phyloP scores from a whole-genome alignment of 2,797 vertebrate species.

The Scarus forsteni region DNA sequence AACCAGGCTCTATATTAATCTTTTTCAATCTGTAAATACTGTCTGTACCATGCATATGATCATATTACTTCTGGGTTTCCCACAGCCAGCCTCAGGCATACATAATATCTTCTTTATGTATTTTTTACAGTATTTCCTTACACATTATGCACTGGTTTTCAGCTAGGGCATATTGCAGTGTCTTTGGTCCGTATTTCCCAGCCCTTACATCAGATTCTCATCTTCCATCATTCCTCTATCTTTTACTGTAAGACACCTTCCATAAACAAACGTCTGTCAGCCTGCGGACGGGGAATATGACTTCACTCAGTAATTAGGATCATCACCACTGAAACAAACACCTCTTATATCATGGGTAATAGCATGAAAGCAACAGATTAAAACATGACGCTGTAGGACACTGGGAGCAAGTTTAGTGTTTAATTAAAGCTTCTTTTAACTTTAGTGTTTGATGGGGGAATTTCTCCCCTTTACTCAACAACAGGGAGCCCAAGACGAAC shows the following conservation, averaged over 20 bases:
- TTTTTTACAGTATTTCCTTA: too few species aligned
- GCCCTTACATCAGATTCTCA: conserved; percentile 28
- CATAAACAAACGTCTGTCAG: background rate
- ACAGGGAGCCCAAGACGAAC: conserved; percentile 16
- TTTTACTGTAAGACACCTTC: conserved; percentile 36
- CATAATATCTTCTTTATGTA: too few species aligned
- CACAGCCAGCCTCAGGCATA: too few species aligned
- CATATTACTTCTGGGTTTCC: too few species aligned
- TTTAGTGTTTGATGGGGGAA: conserved; percentile 54
- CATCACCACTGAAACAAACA: background rate
- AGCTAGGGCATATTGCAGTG: too few species aligned
- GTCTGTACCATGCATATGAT: too few species aligned
- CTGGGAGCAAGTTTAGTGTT: conserved; percentile 50
- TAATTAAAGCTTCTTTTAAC: conserved; percentile 65
- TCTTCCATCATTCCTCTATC: conserved; percentile 37
- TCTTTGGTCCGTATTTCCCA: too few species aligned
- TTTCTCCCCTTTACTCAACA: conserved; percentile 16
- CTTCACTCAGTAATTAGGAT: conserved; percentile 23
- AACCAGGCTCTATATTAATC: too few species aligned
- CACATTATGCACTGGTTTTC: too few species aligned
- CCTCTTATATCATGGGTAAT: conserved; percentile 18
- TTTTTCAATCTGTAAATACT: too few species aligned
- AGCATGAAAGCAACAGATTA: conserved; percentile 24
- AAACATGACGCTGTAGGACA: conserved; percentile 33
- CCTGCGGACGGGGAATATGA: background rate